Evolutionary conservation across 2,888 invertebrate genomes (phyloP).

Genomic region (Ernsta delagoae): DNA sequence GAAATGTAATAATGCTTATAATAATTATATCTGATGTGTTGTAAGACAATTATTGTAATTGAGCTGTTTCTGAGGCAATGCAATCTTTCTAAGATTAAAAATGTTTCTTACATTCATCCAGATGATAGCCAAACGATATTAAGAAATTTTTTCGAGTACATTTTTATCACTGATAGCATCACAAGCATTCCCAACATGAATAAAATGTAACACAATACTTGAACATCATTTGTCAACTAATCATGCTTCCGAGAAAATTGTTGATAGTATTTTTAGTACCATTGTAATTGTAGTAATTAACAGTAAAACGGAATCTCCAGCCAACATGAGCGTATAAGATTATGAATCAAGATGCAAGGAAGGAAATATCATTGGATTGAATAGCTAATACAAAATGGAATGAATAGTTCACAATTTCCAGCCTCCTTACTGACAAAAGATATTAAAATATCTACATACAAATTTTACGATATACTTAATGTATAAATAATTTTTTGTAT

Average conservation of each 20-base stretch:
- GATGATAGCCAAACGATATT: too few relatives aligned
- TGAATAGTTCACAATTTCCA: too few relatives aligned
- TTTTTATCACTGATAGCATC: not conserved
- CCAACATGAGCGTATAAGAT: not conserved
- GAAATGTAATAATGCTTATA: too few relatives aligned
- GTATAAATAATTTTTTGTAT: too few relatives aligned
- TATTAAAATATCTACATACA: too few relatives aligned
- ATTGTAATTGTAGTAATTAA: conserved; percentile 38
- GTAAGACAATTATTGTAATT: not conserved
- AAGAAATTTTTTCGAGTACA: too few relatives aligned
- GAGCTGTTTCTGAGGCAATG: not conserved
- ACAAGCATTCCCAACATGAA: not conserved
- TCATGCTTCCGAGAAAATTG: conserved; percentile 17
- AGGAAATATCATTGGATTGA: not conserved
- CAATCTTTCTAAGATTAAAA: too few relatives aligned
- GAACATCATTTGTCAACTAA: conserved; percentile 17
- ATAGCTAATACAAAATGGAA: too few relatives aligned
- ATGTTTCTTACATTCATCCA: too few relatives aligned
- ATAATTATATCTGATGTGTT: too few relatives aligned
- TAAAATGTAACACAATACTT: conserved; percentile 2
- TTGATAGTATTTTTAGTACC: conserved; percentile 35
- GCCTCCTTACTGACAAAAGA: too few relatives aligned
- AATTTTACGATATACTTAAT: too few relatives aligned
- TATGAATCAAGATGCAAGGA: conserved; percentile 9
- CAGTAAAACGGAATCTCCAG: conserved; percentile 19